phyloP scores from a whole-genome alignment of 2,113 vertebrate species.

The Oplegnathus fasciatus region DNA sequence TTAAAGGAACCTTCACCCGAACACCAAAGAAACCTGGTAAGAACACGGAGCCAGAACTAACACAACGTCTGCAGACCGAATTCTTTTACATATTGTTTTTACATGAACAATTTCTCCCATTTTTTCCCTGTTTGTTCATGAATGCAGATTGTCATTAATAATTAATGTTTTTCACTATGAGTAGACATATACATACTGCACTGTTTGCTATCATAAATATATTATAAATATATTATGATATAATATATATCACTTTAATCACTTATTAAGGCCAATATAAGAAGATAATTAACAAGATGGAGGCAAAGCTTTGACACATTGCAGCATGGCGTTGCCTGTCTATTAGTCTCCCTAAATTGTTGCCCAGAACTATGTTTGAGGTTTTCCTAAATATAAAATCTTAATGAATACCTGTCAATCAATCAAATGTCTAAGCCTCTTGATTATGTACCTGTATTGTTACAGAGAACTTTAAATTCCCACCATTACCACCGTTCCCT shows the following conservation, averaged over 20 bases:
- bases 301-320: background rate
- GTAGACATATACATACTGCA: background rate
- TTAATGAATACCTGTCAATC: background rate
- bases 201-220: background rate
- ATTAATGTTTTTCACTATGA: background rate
- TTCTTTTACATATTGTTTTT: background rate
- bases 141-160: background rate
- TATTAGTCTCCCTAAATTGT: background rate
- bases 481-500: background rate
- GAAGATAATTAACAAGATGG: background rate
- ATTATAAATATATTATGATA: too few relatives aligned
- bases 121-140: background rate
- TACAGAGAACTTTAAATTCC: background rate
- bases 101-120: background rate
- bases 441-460: background rate
- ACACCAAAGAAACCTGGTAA: constrained; percentile 95
- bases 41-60: constrained; percentile 35
- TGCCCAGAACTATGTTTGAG: too few relatives aligned
- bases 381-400: too few relatives aligned
- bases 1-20: constrained; percentile 94
- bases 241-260: background rate
- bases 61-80: background rate
- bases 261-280: background rate
- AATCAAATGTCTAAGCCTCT: background rate
- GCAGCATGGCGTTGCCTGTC: too few relatives aligned